Conservation (phyloP, 2,888 invertebrate genomes). For the Noctua janthina region DNA sequence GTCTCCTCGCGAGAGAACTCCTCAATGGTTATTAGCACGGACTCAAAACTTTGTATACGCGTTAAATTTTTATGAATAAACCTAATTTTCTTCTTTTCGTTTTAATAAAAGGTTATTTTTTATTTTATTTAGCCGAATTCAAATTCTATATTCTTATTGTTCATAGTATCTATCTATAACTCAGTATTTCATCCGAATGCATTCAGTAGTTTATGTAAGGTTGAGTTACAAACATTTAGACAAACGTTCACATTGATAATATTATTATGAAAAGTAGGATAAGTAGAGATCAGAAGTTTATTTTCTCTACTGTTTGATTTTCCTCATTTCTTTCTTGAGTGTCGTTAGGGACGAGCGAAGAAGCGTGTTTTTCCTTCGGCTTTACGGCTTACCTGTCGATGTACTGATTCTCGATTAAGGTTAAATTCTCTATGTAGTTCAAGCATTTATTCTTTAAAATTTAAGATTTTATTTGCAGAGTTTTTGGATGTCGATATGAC, state of each 20-base stretch:
- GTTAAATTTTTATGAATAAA: too few relatives aligned
- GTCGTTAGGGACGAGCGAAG: slow-evolving; percentile 17
- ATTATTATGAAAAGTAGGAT: neutral
- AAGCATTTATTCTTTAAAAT: neutral
- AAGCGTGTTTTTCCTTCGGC: slow-evolving; percentile 27
- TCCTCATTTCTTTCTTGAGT: slow-evolving; percentile 8
- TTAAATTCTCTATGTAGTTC: neutral
- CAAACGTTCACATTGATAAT: neutral
- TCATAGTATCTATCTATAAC: neutral
- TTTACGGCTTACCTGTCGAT: slow-evolving; percentile 28
- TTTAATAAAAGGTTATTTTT: too few relatives aligned
- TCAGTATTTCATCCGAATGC: neutral
- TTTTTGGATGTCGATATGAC: neutral
- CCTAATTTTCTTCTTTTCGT: too few relatives aligned
- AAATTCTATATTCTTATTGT: neutral
- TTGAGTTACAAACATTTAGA: neutral
- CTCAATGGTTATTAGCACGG: neutral
- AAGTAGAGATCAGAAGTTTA: slow-evolving; percentile 7
- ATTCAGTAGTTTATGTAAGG: neutral
- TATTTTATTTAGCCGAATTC: neutral
- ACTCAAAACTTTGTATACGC: neutral
- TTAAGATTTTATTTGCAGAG: neutral
- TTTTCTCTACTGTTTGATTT: slow-evolving; percentile 18
- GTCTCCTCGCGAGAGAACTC: neutral
- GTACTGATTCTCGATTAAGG: slow-evolving; percentile 9